Base-by-base conservation (phyloP, 1,140 invertebrate genomes). In the Musca vetustissima region DNA sequence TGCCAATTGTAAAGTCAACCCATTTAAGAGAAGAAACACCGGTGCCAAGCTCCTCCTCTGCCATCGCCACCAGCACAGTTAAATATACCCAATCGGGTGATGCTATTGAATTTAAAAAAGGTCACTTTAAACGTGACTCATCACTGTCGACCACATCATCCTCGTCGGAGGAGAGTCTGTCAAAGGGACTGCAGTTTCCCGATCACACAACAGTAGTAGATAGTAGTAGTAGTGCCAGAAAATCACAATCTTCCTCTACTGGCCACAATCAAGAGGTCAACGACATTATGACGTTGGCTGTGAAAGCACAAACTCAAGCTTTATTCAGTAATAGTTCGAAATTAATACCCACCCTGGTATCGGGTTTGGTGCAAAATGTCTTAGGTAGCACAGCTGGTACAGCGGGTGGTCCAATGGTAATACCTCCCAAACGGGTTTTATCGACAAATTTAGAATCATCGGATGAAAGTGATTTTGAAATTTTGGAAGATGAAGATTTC, bases 401-500 rank as follows among this genome's bases (percentile, higher is more conserved):
- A 2, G 52, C 17, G 13, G 64, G 25, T 22, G 64, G 49, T 24
- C 70, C 43, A 15, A 24, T 55, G 17, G 61, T 14, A 9, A 68
- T 67, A 22, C 49, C 66, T 9, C 65, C 72, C 22, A 52, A 68
- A 32, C 71, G 69, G 24, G 70, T 74, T 32, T 64, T 78, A n/a
- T 73, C 76, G 3, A 77, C 74, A 19, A 70, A 75, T 1, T 59
- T 77, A 21, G 77, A 79, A 52, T 80, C 80, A 24, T 80, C 78
- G 28, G 79, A 81, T 69, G 80, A 82, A 50, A 82, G 80, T 70
- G 80, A 82, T 67, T 82, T 81, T 73, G 80, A 82, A 73, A 76
- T 82, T 70, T 71, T 82, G 28, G 76, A 80, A 66, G 72, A 76
- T 66, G 80, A 82, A 50, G 79, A 81, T 32, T 78, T 78, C 55